Evolutionary conservation across 92 coral and sea anemone genomes (phyloP).

Genomic region (Isaurus tuberculatus): DNA sequence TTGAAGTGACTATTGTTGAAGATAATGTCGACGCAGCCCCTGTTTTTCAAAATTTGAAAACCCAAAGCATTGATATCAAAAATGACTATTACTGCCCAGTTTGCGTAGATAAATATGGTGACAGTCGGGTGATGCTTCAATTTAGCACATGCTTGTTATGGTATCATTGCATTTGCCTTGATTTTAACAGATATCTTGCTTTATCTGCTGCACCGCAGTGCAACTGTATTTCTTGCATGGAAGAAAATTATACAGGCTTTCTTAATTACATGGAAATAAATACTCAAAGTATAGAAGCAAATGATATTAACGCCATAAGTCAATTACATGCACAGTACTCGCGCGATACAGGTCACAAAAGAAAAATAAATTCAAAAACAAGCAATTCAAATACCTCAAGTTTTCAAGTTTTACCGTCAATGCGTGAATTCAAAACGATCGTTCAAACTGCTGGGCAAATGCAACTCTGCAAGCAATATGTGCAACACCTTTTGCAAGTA

Average conservation of each 20-base stretch:
- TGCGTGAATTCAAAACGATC: background rate
- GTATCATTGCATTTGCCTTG: conserved; percentile 9
- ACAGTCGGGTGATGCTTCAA: background rate
- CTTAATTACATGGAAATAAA: background rate
- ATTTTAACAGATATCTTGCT: background rate
- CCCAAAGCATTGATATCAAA: background rate
- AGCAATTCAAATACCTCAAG: background rate
- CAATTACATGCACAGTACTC: background rate
- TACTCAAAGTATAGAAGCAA: background rate
- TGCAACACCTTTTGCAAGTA: background rate
- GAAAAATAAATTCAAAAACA: background rate
- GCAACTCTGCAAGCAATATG: conserved; percentile 7
- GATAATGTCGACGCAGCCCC: background rate
- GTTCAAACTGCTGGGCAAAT: conserved; percentile 3
- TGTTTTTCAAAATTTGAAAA: background rate
- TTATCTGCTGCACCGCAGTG: background rate
- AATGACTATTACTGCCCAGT: conserved; percentile 13
- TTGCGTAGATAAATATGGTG: background rate
- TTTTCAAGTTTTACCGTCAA: background rate
- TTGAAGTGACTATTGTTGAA: background rate
- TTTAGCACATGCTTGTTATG: background rate
- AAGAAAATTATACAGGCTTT: background rate
- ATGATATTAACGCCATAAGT: background rate
- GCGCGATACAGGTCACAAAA: background rate
- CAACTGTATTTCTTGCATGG: background rate